A percentile compares a stretch with the other conserved stretches of the same genome.
These are phyloP conservation scores for Pseudanteris insignis DNA, from an alignment of 2,888 invertebrate genomes.

Conservation along the genomic window DNA sequence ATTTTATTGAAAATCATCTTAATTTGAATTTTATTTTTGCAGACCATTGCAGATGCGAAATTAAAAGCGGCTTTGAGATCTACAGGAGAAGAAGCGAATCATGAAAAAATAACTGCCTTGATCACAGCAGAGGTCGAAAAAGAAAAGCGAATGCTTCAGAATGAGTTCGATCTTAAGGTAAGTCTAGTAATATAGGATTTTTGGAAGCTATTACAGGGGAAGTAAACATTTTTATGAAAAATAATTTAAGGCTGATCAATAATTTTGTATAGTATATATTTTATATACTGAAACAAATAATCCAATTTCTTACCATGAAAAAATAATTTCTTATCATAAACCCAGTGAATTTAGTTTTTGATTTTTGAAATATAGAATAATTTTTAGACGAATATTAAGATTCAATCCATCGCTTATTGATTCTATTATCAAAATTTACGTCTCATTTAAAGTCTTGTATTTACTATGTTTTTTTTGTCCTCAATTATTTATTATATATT, in stretches of 20 bases:
- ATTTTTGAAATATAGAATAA: too few relatives aligned
- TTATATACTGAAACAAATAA: too few relatives aligned
- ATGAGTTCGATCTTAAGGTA: conserved; percentile 71
- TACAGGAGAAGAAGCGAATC: conserved; percentile 68
- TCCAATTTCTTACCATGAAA: too few relatives aligned
- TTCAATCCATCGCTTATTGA: too few relatives aligned
- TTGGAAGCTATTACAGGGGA: too few relatives aligned
- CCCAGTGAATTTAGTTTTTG: too few relatives aligned
- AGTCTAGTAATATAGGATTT: background rate
- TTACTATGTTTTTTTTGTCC: too few relatives aligned
- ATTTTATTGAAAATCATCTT: background rate
- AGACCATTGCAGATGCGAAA: conserved; percentile 72
- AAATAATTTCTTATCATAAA: too few relatives aligned
- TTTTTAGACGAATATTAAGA: too few relatives aligned
- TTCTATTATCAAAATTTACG: too few relatives aligned
- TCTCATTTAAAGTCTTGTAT: too few relatives aligned
- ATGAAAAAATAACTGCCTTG: conserved; percentile 72
- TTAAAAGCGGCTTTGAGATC: conserved; percentile 74
- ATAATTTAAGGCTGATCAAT: background rate
- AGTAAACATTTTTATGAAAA: background rate
- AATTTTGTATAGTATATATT: background rate
- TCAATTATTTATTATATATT: too few relatives aligned
- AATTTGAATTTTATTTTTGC: background rate
- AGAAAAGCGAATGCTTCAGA: conserved; percentile 74
- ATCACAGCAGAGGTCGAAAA: conserved; percentile 72